phyloP scores from a whole-genome alignment of 2,113 vertebrate genomes.

The Varanus komodoensis region DNA sequence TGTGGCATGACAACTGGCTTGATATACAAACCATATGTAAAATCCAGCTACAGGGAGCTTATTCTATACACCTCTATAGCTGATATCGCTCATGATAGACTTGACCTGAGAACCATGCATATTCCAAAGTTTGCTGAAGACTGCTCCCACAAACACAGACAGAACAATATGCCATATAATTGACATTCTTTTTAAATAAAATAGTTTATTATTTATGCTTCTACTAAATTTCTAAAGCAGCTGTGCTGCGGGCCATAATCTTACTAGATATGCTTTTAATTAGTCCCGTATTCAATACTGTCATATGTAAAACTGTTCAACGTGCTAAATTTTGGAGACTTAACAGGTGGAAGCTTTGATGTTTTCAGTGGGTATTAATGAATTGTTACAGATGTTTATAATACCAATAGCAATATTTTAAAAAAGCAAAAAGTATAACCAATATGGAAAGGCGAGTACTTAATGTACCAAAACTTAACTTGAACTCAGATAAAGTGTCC shows the following conservation, averaged over 20 bases:
- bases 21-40: not conserved
- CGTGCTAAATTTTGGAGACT: not conserved
- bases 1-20: not conserved
- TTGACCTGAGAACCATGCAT: not conserved
- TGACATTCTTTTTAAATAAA: not conserved
- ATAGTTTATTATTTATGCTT: not conserved
- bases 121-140: not conserved
- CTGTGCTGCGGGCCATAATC: not conserved
- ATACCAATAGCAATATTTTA: not conserved
- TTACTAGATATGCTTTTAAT: not conserved
- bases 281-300: not conserved
- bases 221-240: not conserved
- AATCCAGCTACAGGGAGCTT: not conserved
- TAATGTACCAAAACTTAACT: not conserved
- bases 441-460: not conserved
- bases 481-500: not conserved
- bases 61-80: not conserved
- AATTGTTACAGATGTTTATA: not conserved
- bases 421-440: not conserved
- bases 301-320: not conserved
- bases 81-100: not conserved
- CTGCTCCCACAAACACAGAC: not conserved
- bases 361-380: not conserved
- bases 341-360: not conserved
- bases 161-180: not conserved